These are phyloP conservation scores for Hyposmocoma kahamanoa DNA, from an alignment of 1,140 invertebrate species.

Conservation along the genomic window DNA sequence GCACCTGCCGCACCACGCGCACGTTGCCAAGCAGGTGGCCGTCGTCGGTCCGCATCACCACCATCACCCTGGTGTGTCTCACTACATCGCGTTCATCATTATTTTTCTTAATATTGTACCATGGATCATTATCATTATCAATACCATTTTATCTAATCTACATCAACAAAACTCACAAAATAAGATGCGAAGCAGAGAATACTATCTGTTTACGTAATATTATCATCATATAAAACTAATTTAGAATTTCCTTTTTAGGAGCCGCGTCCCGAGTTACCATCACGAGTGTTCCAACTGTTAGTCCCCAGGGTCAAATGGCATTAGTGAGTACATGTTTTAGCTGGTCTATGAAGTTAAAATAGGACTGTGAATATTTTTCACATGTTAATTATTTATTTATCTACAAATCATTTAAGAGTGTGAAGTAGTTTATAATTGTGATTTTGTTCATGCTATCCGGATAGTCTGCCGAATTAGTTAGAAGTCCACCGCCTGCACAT, in stretches of 20 bases:
- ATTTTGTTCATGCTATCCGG: conserved; percentile 60
- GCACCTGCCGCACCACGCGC: conserved; percentile 9
- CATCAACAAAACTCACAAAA: too few species aligned
- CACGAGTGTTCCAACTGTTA: conserved; percentile 72
- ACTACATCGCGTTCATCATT: too few species aligned
- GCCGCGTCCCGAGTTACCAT: conserved; percentile 75
- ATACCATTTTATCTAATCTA: too few species aligned
- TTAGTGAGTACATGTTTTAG: conserved; percentile 86
- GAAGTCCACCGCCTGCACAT: conserved; percentile 86
- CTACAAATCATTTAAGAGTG: too few species aligned
- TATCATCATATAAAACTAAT: too few species aligned
- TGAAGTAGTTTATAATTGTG: conserved; percentile 14
- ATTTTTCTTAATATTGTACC: too few species aligned
- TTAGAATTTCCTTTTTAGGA: conserved; percentile 35
- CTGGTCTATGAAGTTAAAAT: too few species aligned
- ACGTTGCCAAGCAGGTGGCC: conserved; percentile 71
- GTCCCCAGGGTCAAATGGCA: conserved; percentile 76
- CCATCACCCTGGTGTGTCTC: conserved; percentile 58
- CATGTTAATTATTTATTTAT: too few species aligned
- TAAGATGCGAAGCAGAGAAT: too few species aligned
- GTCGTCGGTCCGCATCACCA: conserved; percentile 56
- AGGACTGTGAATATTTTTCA: too few species aligned
- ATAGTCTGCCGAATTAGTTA: conserved; percentile 63
- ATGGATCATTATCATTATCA: too few species aligned
- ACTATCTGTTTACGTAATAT: too few species aligned